phyloP scores from a whole-genome alignment of 1,140 invertebrate genomes.

The Notospermus geniculatus region DNA sequence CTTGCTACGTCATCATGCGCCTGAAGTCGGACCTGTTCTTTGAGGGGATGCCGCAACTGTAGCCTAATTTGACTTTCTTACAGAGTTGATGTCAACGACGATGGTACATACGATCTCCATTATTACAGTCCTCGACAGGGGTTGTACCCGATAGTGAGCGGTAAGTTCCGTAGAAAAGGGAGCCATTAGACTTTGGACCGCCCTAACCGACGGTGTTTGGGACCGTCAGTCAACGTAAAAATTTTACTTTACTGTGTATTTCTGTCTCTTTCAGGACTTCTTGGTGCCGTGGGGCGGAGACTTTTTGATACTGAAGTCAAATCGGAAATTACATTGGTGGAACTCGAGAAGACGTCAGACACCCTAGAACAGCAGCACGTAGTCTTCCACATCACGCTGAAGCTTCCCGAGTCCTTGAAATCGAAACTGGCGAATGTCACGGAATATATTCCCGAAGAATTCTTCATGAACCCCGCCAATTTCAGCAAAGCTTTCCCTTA shows the following conservation, averaged over 20 bases:
- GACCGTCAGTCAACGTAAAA: too few species aligned
- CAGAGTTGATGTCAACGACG: conserved; percentile 51
- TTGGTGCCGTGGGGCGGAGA: conserved; percentile 45
- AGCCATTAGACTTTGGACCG: too few species aligned
- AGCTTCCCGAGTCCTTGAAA: too few species aligned
- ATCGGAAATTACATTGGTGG: background rate
- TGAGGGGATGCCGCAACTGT: background rate
- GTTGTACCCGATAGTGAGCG: conserved; percentile 57
- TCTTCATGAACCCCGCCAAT: conserved; percentile 28
- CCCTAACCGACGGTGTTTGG: too few species aligned
- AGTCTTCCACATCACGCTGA: too few species aligned
- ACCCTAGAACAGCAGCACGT: too few species aligned
- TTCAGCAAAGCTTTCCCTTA: conserved; percentile 53
- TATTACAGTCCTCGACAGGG: conserved; percentile 55
- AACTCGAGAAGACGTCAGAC: background rate
- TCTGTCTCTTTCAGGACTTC: conserved; percentile 30
- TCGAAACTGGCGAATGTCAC: too few species aligned
- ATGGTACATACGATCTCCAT: conserved; percentile 51
- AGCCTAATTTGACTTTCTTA: conserved; percentile 9
- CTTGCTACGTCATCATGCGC: background rate
- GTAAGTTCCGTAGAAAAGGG: conserved; percentile 31
- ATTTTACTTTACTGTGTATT: too few species aligned
- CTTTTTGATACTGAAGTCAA: conserved; percentile 47
- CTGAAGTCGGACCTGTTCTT: background rate
- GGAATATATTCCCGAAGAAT: conserved; percentile 16